A percentile compares a stretch with the other conserved stretches of the same genome.
Evolutionary conservation across 2,888 invertebrate genomes (phyloP).

Genomic region (Sesamia inferens): DNA sequence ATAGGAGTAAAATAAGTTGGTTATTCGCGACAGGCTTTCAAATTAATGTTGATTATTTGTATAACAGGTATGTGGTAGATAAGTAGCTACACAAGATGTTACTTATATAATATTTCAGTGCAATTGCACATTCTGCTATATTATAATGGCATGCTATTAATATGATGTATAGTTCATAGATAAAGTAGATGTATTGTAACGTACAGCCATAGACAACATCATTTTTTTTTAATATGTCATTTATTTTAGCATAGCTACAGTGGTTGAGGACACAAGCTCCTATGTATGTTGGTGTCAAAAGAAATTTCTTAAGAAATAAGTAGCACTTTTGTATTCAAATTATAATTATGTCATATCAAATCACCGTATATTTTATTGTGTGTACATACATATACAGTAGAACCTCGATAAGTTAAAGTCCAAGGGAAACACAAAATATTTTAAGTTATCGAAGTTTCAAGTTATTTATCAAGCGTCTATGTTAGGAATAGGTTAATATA

Average conservation of each 20-base stretch:
- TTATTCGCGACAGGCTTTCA: constrained; percentile 24
- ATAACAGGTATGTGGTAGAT: neutral
- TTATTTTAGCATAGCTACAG: too few species aligned
- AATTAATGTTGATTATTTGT: neutral
- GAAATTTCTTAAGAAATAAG: too few species aligned
- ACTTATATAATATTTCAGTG: neutral
- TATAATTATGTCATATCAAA: too few species aligned
- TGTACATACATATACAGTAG: too few species aligned
- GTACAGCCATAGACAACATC: neutral
- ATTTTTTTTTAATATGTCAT: neutral
- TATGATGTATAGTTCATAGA: neutral
- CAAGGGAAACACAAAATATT: too few species aligned
- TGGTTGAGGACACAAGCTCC: too few species aligned
- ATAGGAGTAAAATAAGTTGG: constrained; percentile 41
- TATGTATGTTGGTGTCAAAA: too few species aligned
- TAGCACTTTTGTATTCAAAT: too few species aligned
- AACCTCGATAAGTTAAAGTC: too few species aligned
- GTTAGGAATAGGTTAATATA: too few species aligned
- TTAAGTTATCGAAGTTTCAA: neutral
- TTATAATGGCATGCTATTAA: neutral
- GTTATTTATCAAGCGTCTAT: too few species aligned
- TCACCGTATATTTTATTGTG: too few species aligned
- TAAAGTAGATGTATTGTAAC: neutral
- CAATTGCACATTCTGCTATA: neutral
- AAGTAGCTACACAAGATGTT: neutral